phyloP scores from a whole-genome alignment of 2,888 invertebrate species.

The Pinctada fucata region DNA sequence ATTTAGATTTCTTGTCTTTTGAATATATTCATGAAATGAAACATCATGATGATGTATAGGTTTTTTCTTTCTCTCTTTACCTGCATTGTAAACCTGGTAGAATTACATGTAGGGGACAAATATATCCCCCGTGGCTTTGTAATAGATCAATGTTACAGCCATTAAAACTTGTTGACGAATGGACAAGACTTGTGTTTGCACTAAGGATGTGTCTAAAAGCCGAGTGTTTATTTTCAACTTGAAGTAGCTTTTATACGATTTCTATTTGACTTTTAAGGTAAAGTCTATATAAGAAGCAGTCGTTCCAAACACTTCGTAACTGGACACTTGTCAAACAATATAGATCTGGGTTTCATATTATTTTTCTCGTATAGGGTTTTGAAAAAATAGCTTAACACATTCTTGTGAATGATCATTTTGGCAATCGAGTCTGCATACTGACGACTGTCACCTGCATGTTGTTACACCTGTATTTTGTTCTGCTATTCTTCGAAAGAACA shows the following conservation, averaged over 20 bases:
- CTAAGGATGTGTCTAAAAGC: conserved; percentile 29
- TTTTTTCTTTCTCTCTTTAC: no score
- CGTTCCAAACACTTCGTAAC: neutral
- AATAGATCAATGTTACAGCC: neutral
- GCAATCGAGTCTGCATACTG: no score
- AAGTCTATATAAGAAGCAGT: conserved; percentile 1
- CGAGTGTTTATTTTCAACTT: conserved; percentile 30
- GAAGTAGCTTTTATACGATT: conserved; percentile 23
- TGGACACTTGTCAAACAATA: conserved; percentile 21
- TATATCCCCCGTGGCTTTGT: no score
- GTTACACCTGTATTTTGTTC: no score
- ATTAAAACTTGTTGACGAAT: conserved; percentile 14
- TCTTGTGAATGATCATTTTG: no score
- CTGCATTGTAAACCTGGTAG: no score
- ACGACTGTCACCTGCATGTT: no score
- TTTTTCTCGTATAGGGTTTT: no score
- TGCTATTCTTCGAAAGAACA: no score
- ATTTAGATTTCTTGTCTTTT: conserved; percentile 15
- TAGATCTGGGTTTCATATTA: neutral
- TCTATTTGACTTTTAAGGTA: conserved; percentile 26
- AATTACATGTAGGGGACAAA: no score
- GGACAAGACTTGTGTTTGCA: conserved; percentile 18
- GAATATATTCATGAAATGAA: neutral
- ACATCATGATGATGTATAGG: neutral
- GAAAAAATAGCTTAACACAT: no score